Conservation (phyloP, 1,140 invertebrate genomes). For the Coelopa frigida region DNA sequence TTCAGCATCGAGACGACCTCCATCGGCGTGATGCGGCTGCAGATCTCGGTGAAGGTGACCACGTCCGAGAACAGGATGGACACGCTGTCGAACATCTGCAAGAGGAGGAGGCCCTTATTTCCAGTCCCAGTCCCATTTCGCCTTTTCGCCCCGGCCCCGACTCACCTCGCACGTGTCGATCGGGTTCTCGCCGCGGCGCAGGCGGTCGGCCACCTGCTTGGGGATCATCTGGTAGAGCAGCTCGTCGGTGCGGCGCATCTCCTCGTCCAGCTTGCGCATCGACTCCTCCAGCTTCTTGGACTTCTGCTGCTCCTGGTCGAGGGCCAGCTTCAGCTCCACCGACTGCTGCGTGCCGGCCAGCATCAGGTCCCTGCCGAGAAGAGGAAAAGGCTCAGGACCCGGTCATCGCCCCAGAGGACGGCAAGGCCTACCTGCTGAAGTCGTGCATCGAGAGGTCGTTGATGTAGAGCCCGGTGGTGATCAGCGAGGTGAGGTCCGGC, state of each 20-base stretch:
- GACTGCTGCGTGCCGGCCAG: constrained; percentile 95
- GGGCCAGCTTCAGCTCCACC: constrained; percentile 87
- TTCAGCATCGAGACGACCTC: constrained; percentile 96
- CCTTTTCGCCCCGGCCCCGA: neutral
- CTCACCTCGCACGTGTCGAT: constrained; percentile 91
- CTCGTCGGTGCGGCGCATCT: constrained; percentile 93
- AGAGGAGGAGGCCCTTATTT: neutral
- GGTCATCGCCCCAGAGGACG: neutral
- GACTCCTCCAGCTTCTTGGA: constrained; percentile 94
- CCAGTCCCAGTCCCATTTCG: neutral
- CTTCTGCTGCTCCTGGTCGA: constrained; percentile 95
- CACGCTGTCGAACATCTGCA: constrained; percentile 84
- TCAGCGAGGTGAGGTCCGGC: constrained; percentile 83
- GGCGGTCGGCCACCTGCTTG: constrained; percentile 87
- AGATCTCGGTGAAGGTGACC: constrained; percentile 94
- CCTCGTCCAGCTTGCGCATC: constrained; percentile 90
- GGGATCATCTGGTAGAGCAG: constrained; percentile 98
- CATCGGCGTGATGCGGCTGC: constrained; percentile 89
- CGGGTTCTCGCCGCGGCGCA: constrained; percentile 85
- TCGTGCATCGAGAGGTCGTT: constrained; percentile 98
- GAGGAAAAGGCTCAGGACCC: neutral
- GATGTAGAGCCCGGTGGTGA: constrained; percentile 83
- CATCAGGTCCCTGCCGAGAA: constrained; percentile 74
- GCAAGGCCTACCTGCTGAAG: constrained; percentile 74
- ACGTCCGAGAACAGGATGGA: constrained; percentile 96